Conservation (phyloP, 2,888 invertebrate genomes). For the Dicycla oo region DNA sequence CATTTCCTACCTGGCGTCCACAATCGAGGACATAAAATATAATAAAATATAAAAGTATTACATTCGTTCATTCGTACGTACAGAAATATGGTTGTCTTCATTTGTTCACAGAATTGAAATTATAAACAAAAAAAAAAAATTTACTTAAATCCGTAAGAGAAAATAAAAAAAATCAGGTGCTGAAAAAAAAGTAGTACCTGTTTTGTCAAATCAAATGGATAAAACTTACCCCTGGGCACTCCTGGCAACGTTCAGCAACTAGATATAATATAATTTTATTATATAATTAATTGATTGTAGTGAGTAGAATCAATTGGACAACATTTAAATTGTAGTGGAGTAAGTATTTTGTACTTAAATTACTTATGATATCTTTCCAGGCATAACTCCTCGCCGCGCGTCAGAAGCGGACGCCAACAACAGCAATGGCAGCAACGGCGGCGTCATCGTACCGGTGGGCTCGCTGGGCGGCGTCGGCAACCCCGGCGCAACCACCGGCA, state of each 20-base stretch:
- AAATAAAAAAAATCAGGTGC: no score
- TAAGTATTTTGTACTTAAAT: neutral
- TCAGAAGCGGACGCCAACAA: slow-evolving; percentile 81
- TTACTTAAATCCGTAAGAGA: no score
- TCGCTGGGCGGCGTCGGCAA: slow-evolving; percentile 56
- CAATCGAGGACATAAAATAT: no score
- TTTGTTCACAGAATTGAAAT: no score
- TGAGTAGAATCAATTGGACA: no score
- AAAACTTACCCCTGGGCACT: neutral
- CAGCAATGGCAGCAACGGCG: slow-evolving; percentile 51
- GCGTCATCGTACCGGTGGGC: slow-evolving; percentile 55
- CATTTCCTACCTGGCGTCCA: no score
- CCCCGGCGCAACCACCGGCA: slow-evolving; percentile 43
- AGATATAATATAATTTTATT: neutral
- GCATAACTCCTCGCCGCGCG: slow-evolving; percentile 80
- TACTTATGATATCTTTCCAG: slow-evolving; percentile 64
- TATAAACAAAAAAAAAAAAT: no score
- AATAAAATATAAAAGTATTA: no score
- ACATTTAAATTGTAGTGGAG: neutral
- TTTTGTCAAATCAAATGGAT: neutral
- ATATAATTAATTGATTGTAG: no score
- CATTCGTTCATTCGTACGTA: no score
- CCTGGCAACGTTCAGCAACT: neutral
- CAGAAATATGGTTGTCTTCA: no score
- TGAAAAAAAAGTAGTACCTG: no score